phyloP scores from a whole-genome alignment of 1,140 invertebrate genomes.

The Drosophila eugracilis region DNA sequence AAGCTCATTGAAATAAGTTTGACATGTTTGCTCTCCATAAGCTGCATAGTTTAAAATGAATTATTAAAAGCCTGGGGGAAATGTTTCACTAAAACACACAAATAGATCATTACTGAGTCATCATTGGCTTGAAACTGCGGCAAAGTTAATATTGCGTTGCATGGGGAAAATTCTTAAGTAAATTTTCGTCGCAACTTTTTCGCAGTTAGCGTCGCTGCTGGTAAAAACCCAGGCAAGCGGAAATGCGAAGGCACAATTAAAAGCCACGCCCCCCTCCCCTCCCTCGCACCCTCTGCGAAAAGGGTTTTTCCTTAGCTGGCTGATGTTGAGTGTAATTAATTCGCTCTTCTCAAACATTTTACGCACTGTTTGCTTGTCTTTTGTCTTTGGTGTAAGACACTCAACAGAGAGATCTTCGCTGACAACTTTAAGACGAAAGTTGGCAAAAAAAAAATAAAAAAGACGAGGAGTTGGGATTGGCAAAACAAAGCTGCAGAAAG shows the following conservation, averaged over 20 bases:
- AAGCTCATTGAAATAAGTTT: neutral
- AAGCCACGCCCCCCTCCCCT: slow-evolving; percentile 40
- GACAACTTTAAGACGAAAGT: slow-evolving; percentile 71
- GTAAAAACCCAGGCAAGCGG: slow-evolving; percentile 41
- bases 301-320: slow-evolving; percentile 40
- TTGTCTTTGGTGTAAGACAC: slow-evolving; percentile 73
- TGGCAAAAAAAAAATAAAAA: slow-evolving; percentile 24
- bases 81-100: slow-evolving; percentile 1
- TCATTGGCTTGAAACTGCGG: slow-evolving; percentile 9
- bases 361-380: slow-evolving; percentile 79
- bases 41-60: neutral
- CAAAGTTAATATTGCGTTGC: slow-evolving; percentile 54
- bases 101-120: slow-evolving; percentile 31
- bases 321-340: slow-evolving; percentile 77
- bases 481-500: slow-evolving; percentile 31
- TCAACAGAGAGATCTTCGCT: slow-evolving; percentile 66
- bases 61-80: neutral
- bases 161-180: slow-evolving; percentile 56
- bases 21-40: neutral
- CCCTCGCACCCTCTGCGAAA: slow-evolving; percentile 9
- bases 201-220: slow-evolving; percentile 12
- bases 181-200: slow-evolving; percentile 63
- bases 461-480: no score
- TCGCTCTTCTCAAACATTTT: slow-evolving; percentile 79
- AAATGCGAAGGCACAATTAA: slow-evolving; percentile 52